A percentile compares a stretch with the other conserved stretches of the same genome.
Evolutionary conservation across 2,797 vertebrate species (phyloP).

Genomic region (Loriculus beryllinus): DNA sequence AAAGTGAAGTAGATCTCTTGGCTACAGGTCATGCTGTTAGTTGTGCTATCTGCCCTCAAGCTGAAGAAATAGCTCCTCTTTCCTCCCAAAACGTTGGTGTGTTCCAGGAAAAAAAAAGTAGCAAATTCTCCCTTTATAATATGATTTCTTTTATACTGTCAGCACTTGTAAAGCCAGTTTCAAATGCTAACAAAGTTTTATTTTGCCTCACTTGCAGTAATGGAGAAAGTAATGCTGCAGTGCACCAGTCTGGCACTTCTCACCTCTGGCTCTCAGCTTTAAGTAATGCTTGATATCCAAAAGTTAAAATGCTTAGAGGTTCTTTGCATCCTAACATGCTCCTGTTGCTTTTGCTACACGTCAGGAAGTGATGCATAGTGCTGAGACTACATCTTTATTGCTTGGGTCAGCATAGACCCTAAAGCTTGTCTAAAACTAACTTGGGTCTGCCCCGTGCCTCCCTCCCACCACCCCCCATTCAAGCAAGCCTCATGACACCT

Average conservation of each 20-base stretch:
- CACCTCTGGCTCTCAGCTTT: background rate
- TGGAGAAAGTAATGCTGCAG: background rate
- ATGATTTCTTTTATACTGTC: background rate
- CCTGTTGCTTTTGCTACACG: background rate
- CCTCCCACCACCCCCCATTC: background rate
- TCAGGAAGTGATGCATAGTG: background rate
- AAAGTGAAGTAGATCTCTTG: background rate
- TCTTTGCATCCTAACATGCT: background rate
- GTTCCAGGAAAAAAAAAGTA: background rate
- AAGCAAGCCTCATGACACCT: background rate
- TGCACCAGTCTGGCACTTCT: background rate
- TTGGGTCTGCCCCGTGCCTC: background rate
- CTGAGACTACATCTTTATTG: background rate
- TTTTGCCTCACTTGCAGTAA: background rate
- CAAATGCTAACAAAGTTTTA: background rate
- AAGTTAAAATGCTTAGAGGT: background rate
- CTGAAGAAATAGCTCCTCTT: background rate
- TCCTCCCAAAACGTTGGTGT: accelerated
- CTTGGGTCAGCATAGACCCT: background rate
- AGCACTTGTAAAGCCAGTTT: background rate
- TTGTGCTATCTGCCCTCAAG: background rate
- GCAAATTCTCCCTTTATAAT: background rate
- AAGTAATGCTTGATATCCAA: background rate
- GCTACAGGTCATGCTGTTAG: background rate
- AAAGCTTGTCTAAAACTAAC: background rate